Percentiles rank a stretch among this genome's conserved stretches.
Evolutionary conservation across 2,888 invertebrate genomes (phyloP).

Genomic region (Callinectes sapidus): DNA sequence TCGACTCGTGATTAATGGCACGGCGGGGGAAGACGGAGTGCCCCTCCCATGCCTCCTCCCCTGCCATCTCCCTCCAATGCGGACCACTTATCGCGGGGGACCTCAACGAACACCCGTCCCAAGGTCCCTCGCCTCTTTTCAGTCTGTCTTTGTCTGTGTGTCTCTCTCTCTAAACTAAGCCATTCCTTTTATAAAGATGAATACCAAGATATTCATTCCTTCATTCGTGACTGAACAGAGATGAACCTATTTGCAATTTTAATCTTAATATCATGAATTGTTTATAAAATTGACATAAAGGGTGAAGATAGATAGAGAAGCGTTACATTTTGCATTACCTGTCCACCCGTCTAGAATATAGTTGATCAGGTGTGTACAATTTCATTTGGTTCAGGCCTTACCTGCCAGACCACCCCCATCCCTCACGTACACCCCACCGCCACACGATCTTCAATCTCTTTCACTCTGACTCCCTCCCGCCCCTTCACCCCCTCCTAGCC

Average conservation of each 20-base stretch:
- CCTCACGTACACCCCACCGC: not conserved
- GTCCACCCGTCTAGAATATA: not conserved
- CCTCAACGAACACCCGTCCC: conserved; percentile 2
- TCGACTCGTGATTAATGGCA: conserved; percentile 29
- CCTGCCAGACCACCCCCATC: not conserved
- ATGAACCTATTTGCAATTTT: not conserved
- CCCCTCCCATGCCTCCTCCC: not conserved
- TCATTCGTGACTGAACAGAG: not conserved
- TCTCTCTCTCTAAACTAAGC: not conserved
- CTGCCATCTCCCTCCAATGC: not conserved
- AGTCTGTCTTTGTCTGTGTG: not conserved
- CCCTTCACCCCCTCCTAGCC: not conserved
- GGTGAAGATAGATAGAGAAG: not conserved
- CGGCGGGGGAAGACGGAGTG: not conserved
- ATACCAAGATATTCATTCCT: too few relatives aligned
- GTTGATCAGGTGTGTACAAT: conserved; percentile 16
- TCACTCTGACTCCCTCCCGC: not conserved
- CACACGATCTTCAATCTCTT: conserved; percentile 29
- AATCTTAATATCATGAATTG: not conserved
- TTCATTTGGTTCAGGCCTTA: not conserved
- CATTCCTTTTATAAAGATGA: not conserved
- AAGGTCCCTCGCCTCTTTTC: not conserved
- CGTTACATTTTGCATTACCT: not conserved
- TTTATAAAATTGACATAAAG: not conserved
- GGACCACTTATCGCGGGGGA: not conserved